phyloP scores from a whole-genome alignment of 2,888 invertebrate genomes.

The Trachelus iudaicus region DNA sequence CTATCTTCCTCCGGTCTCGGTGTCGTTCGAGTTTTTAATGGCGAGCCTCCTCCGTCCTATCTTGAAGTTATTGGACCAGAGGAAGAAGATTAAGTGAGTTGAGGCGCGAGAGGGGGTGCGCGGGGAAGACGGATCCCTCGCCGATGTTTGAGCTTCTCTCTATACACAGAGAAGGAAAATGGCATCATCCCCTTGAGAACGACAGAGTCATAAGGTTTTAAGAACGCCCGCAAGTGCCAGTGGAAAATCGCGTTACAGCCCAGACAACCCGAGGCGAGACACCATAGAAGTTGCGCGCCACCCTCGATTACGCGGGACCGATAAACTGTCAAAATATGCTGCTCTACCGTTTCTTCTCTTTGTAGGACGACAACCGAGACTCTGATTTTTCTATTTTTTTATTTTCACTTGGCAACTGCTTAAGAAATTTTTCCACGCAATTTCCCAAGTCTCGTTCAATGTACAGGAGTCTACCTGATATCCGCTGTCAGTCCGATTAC shows the following conservation, averaged over 20 bases:
- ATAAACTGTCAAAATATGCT: slow-evolving; percentile 50
- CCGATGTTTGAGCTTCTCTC: slow-evolving; percentile 7
- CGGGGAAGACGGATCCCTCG: neutral
- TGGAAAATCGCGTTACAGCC: neutral
- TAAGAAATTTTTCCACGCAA: neutral
- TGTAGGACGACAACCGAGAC: slow-evolving; percentile 43
- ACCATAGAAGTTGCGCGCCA: neutral
- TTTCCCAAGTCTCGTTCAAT: neutral
- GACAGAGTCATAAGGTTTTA: neutral
- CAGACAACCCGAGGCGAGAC: neutral
- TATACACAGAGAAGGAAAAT: slow-evolving; percentile 29
- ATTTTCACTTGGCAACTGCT: neutral
- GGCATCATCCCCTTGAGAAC: slow-evolving; percentile 22
- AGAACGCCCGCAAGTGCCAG: neutral
- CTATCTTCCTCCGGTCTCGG: neutral
- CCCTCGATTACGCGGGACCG: slow-evolving; percentile 10
- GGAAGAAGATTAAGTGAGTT: neutral
- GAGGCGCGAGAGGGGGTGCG: neutral
- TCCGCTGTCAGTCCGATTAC: neutral
- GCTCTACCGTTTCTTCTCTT: slow-evolving; percentile 54
- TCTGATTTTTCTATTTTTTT: neutral
- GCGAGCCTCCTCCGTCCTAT: slow-evolving; percentile 26
- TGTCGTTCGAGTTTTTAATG: slow-evolving; percentile 36
- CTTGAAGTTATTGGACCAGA: slow-evolving; percentile 24
- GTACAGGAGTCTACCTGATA: neutral